Evolutionary conservation across 2,113 vertebrate genomes (phyloP), one percentile per base, ranked within the genome.

Genomic region (Leucosticte australis): DNA sequence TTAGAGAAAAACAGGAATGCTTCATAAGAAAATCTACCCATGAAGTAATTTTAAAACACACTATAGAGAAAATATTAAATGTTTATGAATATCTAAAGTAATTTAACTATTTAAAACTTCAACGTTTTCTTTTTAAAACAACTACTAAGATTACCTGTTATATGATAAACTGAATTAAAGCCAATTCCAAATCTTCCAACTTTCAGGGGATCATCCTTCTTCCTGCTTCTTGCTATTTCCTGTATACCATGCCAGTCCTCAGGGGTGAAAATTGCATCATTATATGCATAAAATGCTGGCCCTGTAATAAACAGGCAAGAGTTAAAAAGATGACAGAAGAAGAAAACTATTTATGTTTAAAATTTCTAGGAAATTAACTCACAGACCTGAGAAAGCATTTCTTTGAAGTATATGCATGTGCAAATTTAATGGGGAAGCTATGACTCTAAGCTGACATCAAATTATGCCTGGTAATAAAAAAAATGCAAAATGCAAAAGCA

Each of bases 181-280:
- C 99, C 99, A 89, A 99, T 99, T 90, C 99, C 99, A 97, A 99
- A 99, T 98, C 99, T 97, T 92, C 99, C 99, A 83, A 99, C 99
- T 98, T 99, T 99, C 92, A 99, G 94, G 6, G 99, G 99, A 89
- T 99, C 99, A 55, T 99, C 99, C 96, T 99, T 99, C 94, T 99
- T 99, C 90, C 99, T 98, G 96, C 99, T 99, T 71, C 99, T 98
- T 31, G 99, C 99, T 89, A 99, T 99, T 96, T 99, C 99, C 85
- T 99, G 99, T 97, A 99, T 99, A 28, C 99, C 99, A 21, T 99
- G 98, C 99, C 99, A 99, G 96, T 99, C 99, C 77, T 99, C 99
- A 2, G 94, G 95, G 6, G 99, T 99, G 94, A 99, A 99, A 92
- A 99, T 75, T 1, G 99, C 99, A 84, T 99, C 98, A 80, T 99